phyloP scores from a whole-genome alignment of 2,797 vertebrate species.

The Pangasius larnaudii region DNA sequence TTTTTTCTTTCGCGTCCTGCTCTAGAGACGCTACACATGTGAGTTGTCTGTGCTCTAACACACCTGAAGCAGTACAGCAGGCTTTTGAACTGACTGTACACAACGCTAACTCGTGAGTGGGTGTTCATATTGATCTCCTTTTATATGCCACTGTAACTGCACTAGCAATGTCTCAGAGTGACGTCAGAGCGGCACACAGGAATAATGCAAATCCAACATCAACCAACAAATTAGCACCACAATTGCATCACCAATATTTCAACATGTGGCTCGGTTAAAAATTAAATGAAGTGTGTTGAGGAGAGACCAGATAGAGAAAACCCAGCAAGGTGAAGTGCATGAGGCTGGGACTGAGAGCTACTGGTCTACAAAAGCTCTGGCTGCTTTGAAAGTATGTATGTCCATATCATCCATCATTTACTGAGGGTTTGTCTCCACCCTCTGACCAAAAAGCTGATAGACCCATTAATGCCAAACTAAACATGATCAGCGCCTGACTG shows the following conservation, averaged over 20 bases:
- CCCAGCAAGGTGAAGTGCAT: background rate
- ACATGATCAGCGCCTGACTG: background rate
- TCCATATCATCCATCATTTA: background rate
- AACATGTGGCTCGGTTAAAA: background rate
- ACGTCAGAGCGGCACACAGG: conserved; percentile 1
- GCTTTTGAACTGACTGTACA: background rate
- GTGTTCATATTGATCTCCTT: background rate
- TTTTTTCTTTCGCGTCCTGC: background rate
- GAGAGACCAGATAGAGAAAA: background rate
- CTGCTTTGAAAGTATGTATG: background rate
- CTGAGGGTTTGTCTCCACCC: conserved; percentile 71
- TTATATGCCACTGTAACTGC: background rate
- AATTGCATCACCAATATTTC: background rate
- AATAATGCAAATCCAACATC: background rate
- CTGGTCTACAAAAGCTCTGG: background rate
- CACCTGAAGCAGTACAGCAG: background rate
- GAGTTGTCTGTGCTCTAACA: background rate
- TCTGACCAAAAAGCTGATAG: conserved; percentile 43
- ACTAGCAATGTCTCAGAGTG: background rate
- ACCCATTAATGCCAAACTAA: background rate
- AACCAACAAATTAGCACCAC: background rate
- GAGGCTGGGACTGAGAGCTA: background rate
- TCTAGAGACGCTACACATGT: background rate
- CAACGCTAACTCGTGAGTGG: no score
- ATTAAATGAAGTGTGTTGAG: background rate